Base-by-base conservation (phyloP, 2,797 vertebrate species). In the Ctenochaetus hawaiiensis region DNA sequence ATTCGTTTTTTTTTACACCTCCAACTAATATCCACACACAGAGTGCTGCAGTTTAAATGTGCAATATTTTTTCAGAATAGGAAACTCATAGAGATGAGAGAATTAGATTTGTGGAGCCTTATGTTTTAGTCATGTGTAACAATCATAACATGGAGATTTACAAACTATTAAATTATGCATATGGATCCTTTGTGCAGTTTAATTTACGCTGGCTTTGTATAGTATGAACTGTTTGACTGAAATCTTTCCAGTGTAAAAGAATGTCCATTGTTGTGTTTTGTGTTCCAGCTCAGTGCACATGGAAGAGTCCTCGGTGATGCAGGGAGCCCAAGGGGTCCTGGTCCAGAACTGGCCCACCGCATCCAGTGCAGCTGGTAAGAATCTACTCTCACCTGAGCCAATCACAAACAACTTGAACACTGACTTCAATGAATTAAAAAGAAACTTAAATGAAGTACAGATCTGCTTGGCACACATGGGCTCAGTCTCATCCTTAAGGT, bases 271-370 rank as follows among this genome's bases (percentile, higher is more conserved):
- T 6, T 81, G 84, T 56, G 23, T 12, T 85, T n/a, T 94, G 83
- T 90, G 7, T 91, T 93, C 65, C 92, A 99, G 98, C 90, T 97
- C 98, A 80, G 97, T 99, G 78, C 97, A 97, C 81, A 91, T 99
- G 96, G 97, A 99, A 86, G 98, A 98, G 90, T 96, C 97, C 57
- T 97, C 96, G 34, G 94, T 98, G 86, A 95, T 99, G 91, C 97
- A 97, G 68, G 94, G 94, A 90, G 93, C 94, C 82, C 94, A 96
- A 72, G 97, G 96, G 69, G 97, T 96, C 89, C 96, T 97, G 75
- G 98, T 99, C 56, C 98, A 99, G 90, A 98, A 99, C 93, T 99
- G 98, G 98, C 98, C 98, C 52, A 99, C 98, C 18, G 97, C 97
- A 72, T 99, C 98, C 85, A 99, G 98, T 74, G 97, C 97, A 37